A percentile compares a stretch with the other conserved stretches of the same genome.
Evolutionary conservation across 2,888 invertebrate species (phyloP).

Genomic region (Elmis aenea): DNA sequence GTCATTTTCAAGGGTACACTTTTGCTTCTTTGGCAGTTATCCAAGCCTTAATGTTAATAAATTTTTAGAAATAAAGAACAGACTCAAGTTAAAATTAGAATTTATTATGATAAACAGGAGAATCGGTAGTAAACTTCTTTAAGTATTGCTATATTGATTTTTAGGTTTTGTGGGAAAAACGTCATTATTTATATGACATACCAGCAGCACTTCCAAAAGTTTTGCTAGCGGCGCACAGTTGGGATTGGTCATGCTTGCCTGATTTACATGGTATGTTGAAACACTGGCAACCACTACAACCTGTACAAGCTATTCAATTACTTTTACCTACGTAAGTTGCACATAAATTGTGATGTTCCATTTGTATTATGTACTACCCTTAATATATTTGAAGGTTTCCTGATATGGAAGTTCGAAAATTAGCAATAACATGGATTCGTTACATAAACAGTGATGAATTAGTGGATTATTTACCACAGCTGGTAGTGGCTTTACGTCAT

Average conservation of each 20-base stretch:
- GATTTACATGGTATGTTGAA: constrained; percentile 84
- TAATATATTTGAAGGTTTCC: constrained; percentile 65
- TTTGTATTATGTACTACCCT: not conserved
- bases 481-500: constrained; percentile 84
- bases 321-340: constrained; percentile 77
- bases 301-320: constrained; percentile 86
- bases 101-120: too few species aligned
- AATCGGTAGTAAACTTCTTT: too few species aligned
- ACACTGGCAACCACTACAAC: constrained; percentile 81
- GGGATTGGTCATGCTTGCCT: constrained; percentile 84
- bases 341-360: constrained; percentile 2
- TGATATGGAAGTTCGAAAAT: constrained; percentile 79
- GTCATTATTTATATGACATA: constrained; percentile 79
- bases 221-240: constrained; percentile 79
- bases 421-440: constrained; percentile 78
- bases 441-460: constrained; percentile 81
- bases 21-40: too few species aligned
- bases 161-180: constrained; percentile 89
- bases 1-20: too few species aligned
- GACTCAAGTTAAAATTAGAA: too few species aligned
- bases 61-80: too few species aligned
- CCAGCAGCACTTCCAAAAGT: constrained; percentile 85
- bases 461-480: constrained; percentile 87
- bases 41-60: too few species aligned
- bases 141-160: constrained; percentile 31